Evolutionary conservation across 1,140 invertebrate species (phyloP), one percentile per base, ranked within the genome.

Genomic region (Pinna nobilis): DNA sequence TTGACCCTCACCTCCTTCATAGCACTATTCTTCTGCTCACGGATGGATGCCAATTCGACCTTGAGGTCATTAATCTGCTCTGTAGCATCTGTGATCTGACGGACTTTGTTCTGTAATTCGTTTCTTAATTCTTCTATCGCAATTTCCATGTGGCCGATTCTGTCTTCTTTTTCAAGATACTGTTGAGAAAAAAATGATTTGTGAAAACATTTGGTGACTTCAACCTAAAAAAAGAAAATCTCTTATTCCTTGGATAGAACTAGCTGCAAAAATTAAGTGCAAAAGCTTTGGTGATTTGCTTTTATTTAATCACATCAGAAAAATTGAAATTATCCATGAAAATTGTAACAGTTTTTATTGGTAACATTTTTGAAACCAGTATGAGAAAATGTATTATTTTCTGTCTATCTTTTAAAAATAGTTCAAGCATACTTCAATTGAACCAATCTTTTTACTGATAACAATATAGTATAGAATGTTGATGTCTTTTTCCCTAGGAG

Each of bases 21-120:
- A 25, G 84, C 84, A 60, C 77, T 79, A 57, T 76, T 85, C 51
- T 87, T 88, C 76, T 88, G 84, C 49, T 88, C 87, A 41, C 81
- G 67, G 13, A 85, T 57, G 32, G 80, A 71, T 9, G 81, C 79
- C 23, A 88, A 79, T 39, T 88, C 84, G 3, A 81, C 67, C 79
- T 88, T 86, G 11, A 84, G 76, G 13, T 81, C 78, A 35, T 74
- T 78, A 11, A 87, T 78, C 23, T 84, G 79, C 30, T 84, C 79
- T 66, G 83, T 77, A 35, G 85, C 60, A 44, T 88, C 85, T 9
- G 76, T 74, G 39, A 85, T 71, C 25, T 83, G 72, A 0, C 78
- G 74, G 15, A 76, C 68, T 65, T 82, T 84, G 55, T 68, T 77
- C 51, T 83, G 71, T 7, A 85, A 67, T 47, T 88, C 82, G 49